Percentiles rank a stretch among this genome's conserved stretches.
Conservation (phyloP, 2,113 vertebrate species). For the Emydocephalus ijimae region DNA sequence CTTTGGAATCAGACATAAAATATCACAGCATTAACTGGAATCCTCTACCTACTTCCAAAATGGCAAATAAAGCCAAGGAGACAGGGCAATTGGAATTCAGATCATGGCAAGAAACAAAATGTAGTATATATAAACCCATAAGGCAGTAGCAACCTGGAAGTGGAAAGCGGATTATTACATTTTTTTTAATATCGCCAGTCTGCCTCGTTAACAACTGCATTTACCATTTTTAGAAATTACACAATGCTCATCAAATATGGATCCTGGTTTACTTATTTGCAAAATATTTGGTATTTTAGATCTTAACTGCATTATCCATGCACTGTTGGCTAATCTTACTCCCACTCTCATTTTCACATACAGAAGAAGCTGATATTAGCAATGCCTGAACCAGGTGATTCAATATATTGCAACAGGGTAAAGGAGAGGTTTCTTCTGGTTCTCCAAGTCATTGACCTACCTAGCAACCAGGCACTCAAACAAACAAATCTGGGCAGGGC, state of each 20-base stretch:
- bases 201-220: background rate
- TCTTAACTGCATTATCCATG: background rate
- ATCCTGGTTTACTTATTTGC: background rate
- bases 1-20: background rate
- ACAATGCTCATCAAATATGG: background rate
- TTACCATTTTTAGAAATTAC: background rate
- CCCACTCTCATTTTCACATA: background rate
- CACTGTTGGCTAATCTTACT: background rate
- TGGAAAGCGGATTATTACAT: background rate
- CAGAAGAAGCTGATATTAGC: background rate
- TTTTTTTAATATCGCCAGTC: background rate
- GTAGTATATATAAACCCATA: background rate
- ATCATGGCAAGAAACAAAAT: background rate
- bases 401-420: background rate
- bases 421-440: background rate
- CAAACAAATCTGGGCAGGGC: background rate
- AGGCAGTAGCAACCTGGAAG: background rate
- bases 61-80: background rate
- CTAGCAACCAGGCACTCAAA: constrained; percentile 30
- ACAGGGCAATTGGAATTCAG: background rate
- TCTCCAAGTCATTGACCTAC: background rate
- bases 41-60: background rate
- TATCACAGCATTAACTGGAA: background rate
- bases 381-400: background rate
- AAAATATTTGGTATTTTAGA: background rate